phyloP scores from a whole-genome alignment of 2,888 invertebrate genomes.

The Drosophila histrio region DNA sequence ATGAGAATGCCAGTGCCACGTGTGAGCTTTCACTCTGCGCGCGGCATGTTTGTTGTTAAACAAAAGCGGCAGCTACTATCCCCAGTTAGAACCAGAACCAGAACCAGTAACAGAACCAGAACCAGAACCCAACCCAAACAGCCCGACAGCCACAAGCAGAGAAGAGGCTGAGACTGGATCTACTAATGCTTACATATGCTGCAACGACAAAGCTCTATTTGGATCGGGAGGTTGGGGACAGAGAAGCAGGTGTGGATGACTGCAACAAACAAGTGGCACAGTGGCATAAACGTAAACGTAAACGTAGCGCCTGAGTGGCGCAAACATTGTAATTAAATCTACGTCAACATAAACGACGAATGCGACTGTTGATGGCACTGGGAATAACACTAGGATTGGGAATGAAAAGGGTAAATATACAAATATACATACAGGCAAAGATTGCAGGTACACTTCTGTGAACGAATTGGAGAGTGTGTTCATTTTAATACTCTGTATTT shows the following conservation, averaged over 20 bases:
- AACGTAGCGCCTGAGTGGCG: constrained; percentile 45
- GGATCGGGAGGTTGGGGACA: not conserved
- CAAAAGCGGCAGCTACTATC: constrained; percentile 63
- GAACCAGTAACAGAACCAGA: constrained; percentile 2
- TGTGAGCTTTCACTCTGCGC: constrained; percentile 55
- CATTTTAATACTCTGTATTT: not conserved
- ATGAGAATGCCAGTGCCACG: constrained; percentile 41
- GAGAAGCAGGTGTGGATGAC: not conserved
- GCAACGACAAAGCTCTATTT: constrained; percentile 25
- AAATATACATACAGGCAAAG: not conserved
- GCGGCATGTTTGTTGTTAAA: constrained; percentile 68
- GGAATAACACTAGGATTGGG: constrained; percentile 9
- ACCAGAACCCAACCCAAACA: constrained; percentile 3
- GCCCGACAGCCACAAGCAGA: constrained; percentile 6
- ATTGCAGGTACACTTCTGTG: not conserved
- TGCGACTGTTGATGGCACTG: constrained; percentile 17
- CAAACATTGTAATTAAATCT: constrained; percentile 79
- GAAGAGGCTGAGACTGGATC: constrained; percentile 7
- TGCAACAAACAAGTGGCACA: constrained; percentile 60
- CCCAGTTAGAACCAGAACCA: constrained; percentile 2
- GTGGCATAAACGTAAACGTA: constrained; percentile 53
- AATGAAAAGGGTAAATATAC: not conserved
- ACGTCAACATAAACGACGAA: constrained; percentile 66
- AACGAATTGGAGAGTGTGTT: not conserved
- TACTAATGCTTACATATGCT: constrained; percentile 50